A percentile compares a stretch with the other conserved stretches of the same genome.
These are phyloP conservation scores for Caenorhabditis sinica DNA, from an alignment of 2,888 invertebrate genomes.

Conservation along the genomic window DNA sequence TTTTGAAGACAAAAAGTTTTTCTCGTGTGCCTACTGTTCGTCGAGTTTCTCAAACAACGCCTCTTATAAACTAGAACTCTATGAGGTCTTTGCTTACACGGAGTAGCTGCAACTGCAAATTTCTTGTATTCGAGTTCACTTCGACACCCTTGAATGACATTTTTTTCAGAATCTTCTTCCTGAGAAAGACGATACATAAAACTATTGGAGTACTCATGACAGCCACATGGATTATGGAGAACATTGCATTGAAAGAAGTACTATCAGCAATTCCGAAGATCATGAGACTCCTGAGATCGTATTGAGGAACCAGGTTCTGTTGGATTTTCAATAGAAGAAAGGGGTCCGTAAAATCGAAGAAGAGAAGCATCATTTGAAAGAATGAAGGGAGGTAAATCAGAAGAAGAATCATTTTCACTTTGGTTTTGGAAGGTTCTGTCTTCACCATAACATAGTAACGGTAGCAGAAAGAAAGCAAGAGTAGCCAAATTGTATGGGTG, in stretches of 20 bases:
- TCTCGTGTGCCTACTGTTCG: no score
- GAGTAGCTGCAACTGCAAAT: slow-evolving; percentile 45
- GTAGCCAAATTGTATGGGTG: slow-evolving; percentile 35
- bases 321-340: slow-evolving; percentile 12
- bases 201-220: slow-evolving; percentile 45
- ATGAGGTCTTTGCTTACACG: no score
- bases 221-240: slow-evolving; percentile 51
- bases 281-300: slow-evolving; percentile 7
- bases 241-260: slow-evolving; percentile 36
- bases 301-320: slow-evolving; percentile 15
- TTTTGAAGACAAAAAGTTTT: no score
- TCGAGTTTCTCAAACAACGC: no score
- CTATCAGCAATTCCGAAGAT: slow-evolving; percentile 32
- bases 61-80: no score
- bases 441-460: slow-evolving; percentile 39
- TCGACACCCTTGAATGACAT: slow-evolving; percentile 9
- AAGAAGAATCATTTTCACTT: slow-evolving; percentile 3
- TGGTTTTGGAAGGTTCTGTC: background rate
- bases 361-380: slow-evolving; percentile 20
- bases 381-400: slow-evolving; percentile 32
- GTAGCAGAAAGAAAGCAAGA: slow-evolving; percentile 35
- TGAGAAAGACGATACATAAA: slow-evolving; percentile 28
- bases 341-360: slow-evolving; percentile 25
- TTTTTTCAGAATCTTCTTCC: slow-evolving; percentile 32
- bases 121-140: slow-evolving; percentile 33